A percentile compares a stretch with the other conserved stretches of the same genome.
Conservation (phyloP, 92 coral and sea anemone genomes). For the Phymanthus crucifer region DNA sequence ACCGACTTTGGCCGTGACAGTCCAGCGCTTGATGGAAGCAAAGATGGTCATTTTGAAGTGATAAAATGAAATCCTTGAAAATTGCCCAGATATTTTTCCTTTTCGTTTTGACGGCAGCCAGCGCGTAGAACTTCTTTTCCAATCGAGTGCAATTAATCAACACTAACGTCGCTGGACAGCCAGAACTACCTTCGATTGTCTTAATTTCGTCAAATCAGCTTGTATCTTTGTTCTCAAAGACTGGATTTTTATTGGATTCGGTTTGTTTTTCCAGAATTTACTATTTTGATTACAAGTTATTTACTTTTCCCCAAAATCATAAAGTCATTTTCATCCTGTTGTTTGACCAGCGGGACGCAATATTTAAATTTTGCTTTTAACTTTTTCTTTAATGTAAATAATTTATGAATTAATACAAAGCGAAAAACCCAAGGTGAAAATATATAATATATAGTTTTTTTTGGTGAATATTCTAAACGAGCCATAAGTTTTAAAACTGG, state of each 20-base stretch:
- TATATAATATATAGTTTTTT: too few species aligned
- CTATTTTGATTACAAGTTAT: not conserved
- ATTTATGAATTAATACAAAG: not conserved
- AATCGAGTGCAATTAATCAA: not conserved
- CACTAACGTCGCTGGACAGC: not conserved
- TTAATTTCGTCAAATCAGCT: not conserved
- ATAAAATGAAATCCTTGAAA: not conserved
- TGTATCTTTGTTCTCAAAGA: not conserved
- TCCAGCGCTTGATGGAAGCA: constrained; percentile 25
- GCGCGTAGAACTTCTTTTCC: not conserved
- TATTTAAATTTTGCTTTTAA: not conserved
- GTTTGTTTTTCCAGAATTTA: not conserved
- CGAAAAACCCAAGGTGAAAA: too few species aligned
- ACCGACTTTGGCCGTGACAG: constrained; percentile 21
- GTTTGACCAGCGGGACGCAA: not conserved
- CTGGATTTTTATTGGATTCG: not conserved
- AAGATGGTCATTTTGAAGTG: constrained; percentile 12
- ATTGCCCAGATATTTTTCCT: not conserved
- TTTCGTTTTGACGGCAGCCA: not conserved
- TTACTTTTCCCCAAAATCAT: not conserved
- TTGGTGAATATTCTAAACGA: too few species aligned
- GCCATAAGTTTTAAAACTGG: too few species aligned
- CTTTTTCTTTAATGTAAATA: not conserved
- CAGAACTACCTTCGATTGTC: not conserved
- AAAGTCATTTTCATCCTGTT: not conserved